These are phyloP conservation scores for Hydrozoanthus gracilis DNA, from an alignment of 92 coral and sea anemone genomes.

Conservation along the genomic window DNA sequence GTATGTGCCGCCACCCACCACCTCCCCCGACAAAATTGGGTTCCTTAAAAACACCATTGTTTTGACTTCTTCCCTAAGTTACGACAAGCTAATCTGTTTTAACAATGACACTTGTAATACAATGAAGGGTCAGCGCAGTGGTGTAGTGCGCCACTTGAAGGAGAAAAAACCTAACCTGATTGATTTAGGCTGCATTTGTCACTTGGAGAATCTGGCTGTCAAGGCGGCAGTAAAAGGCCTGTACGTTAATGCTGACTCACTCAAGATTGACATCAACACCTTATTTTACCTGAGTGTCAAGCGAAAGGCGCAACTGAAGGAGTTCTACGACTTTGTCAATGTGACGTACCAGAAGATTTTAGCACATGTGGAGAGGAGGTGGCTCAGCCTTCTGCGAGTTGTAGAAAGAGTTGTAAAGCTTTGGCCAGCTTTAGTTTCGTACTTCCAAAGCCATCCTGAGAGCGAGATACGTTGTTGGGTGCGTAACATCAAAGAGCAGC, in stretches of 20 bases:
- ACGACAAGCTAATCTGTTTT: conserved; percentile 24
- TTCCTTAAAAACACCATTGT: too few relatives aligned
- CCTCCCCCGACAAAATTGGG: too few relatives aligned
- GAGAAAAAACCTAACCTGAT: conserved; percentile 25
- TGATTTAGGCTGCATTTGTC: conserved; percentile 31
- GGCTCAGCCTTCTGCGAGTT: conserved; percentile 37
- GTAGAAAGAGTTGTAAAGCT: conserved; percentile 29
- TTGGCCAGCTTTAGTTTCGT: conserved; percentile 37
- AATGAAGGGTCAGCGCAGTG: conserved; percentile 39
- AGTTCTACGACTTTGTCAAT: conserved; percentile 34
- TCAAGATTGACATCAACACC: conserved; percentile 38
- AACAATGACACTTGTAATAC: conserved; percentile 34
- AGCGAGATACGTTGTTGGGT: conserved; percentile 36
- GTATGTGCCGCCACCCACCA: too few relatives aligned
- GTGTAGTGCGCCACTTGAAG: conserved; percentile 35
- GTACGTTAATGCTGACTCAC: conserved; percentile 40
- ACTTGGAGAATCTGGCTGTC: conserved; percentile 45
- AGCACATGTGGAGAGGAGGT: conserved; percentile 26
- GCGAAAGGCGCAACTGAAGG: conserved; percentile 34
- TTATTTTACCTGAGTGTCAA: conserved; percentile 19
- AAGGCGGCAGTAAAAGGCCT: conserved; percentile 43
- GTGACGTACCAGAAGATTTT: conserved; percentile 35
- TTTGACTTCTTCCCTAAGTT: too few relatives aligned
- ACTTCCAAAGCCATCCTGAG: conserved; percentile 34
- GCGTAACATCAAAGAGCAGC: conserved; percentile 31